phyloP scores from a whole-genome alignment of 2,797 vertebrate species.

The Delichon dasypus region DNA sequence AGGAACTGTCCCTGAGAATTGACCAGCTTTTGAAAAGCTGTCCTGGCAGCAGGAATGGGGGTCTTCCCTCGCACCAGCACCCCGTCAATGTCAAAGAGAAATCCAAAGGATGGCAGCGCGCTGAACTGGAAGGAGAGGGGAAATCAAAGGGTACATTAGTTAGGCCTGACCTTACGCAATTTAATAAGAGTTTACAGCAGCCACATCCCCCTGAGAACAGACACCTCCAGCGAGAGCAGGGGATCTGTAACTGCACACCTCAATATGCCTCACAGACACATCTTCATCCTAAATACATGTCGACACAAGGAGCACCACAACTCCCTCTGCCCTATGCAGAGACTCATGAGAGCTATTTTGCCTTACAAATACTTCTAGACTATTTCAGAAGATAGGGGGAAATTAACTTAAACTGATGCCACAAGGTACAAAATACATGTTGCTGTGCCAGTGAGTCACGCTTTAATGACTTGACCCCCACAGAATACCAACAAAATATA shows the following conservation, averaged over 20 bases:
- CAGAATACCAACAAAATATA: not conserved
- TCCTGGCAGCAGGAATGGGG: constrained; percentile 82
- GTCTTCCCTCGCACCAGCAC: constrained; percentile 85
- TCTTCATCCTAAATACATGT: not conserved
- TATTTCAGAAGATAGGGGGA: not conserved
- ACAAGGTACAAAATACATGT: not conserved
- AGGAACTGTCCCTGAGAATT: constrained; percentile 80
- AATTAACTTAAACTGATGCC: not conserved
- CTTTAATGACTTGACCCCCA: not conserved
- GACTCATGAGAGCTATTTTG: not conserved
- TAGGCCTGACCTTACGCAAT: not conserved
- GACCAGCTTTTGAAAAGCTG: constrained; percentile 84
- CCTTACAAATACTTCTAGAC: not conserved
- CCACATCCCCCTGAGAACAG: not conserved
- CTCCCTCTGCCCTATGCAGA: not conserved
- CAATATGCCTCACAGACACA: fast-evolving
- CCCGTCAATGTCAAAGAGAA: constrained; percentile 90
- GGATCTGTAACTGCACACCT: not conserved
- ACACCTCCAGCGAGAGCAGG: not conserved
- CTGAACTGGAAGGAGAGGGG: constrained; percentile 36
- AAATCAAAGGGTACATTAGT: not conserved
- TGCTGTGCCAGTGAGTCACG: not conserved
- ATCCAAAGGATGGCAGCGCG: constrained; percentile 79
- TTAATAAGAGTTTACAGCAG: not conserved
- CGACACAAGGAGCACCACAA: not conserved